Conservation (phyloP, 2,797 vertebrate species). For the Leucoraja ocellata region DNA sequence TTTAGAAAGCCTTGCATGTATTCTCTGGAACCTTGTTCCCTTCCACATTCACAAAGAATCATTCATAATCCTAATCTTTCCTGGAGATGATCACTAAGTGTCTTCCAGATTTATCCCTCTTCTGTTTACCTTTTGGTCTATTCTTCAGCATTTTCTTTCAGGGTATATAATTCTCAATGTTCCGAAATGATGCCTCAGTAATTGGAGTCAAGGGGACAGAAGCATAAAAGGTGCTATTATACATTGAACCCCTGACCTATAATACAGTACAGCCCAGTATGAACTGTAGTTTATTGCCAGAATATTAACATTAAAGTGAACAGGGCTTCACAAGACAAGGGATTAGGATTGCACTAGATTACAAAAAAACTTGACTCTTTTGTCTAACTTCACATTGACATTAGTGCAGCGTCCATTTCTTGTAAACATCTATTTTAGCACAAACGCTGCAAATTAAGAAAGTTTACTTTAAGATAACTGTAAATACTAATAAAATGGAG, state of each 20-base stretch:
- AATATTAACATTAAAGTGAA: neutral
- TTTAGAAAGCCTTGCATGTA: neutral
- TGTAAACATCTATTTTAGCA: neutral
- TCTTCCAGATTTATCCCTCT: neutral
- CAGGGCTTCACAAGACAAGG: neutral
- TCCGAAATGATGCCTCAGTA: neutral
- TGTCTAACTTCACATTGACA: neutral
- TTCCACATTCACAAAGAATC: neutral
- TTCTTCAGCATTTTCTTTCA: neutral
- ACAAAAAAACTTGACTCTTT: neutral
- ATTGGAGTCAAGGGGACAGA: neutral
- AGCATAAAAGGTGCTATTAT: neutral
- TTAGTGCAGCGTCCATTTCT: neutral
- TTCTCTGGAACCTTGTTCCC: neutral
- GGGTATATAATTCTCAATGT: neutral
- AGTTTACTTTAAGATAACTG: neutral
- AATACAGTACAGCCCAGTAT: neutral
- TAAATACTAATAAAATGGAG: neutral
- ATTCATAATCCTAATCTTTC: neutral
- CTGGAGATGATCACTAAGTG: neutral
- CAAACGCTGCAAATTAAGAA: neutral
- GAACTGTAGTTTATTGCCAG: neutral
- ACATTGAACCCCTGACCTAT: neutral
- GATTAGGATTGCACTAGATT: neutral
- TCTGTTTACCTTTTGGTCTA: neutral